Conservation (phyloP, 1,140 invertebrate genomes). For the Eupeodes corollae region DNA sequence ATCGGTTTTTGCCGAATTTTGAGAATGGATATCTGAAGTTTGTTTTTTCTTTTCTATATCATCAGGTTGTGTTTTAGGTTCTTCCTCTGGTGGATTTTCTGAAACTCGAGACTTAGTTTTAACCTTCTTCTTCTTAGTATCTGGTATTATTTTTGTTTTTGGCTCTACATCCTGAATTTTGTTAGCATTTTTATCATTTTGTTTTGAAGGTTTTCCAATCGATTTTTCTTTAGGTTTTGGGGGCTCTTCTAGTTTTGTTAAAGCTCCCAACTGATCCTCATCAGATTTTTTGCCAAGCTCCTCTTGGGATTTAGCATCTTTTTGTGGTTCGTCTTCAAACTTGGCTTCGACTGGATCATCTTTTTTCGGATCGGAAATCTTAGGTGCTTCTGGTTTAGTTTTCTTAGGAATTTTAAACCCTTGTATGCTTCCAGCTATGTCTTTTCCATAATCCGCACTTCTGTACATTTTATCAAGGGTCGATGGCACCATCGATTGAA, state of each 20-base stretch:
- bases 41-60: slow-evolving; percentile 2
- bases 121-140: background rate
- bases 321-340: background rate
- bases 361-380: background rate
- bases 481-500: background rate
- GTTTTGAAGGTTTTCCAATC: no score
- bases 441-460: background rate
- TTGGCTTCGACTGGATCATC: background rate
- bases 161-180: background rate
- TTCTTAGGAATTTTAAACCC: slow-evolving; percentile 7
- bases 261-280: background rate
- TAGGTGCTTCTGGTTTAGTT: background rate
- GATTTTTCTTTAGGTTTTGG: no score
- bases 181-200: no score
- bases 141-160: background rate
- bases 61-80: background rate
- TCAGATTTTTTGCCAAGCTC: background rate
- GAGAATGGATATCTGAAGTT: no score
- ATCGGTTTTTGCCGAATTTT: no score
- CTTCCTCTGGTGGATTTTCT: background rate
- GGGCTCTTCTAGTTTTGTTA: no score
- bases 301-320: background rate
- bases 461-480: slow-evolving; percentile 11
- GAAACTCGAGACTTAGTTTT: background rate
- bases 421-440: slow-evolving; percentile 2